Conservation (phyloP, 2,888 invertebrate species). For the Leptopilina drosophilae region DNA sequence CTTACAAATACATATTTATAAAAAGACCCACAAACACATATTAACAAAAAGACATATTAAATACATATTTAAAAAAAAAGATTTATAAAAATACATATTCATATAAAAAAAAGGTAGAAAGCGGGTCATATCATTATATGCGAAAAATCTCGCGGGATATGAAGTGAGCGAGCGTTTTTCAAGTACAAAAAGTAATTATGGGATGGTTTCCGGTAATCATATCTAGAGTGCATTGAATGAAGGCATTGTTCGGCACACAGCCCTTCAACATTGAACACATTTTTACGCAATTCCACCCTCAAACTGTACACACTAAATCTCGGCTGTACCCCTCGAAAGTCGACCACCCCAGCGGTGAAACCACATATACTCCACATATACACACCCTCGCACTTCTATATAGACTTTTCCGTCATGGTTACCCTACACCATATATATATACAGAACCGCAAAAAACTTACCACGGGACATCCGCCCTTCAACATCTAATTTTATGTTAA, state of each 20-base stretch:
- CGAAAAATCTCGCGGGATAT: conserved; percentile 47
- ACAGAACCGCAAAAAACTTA: conserved; percentile 50
- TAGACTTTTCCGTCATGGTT: conserved; percentile 50
- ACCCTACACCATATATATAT: conserved; percentile 40
- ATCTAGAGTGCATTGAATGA: conserved; percentile 76
- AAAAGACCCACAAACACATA: background rate
- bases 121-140: conserved; percentile 50
- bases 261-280: conserved; percentile 71
- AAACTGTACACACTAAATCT: conserved; percentile 53
- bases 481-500: background rate
- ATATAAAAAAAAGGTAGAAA: background rate
- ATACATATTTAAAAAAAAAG: background rate
- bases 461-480: conserved; percentile 46
- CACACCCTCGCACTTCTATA: conserved; percentile 39
- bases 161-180: conserved; percentile 59
- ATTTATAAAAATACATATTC: too few relatives aligned
- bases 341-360: conserved; percentile 55
- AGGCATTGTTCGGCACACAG: conserved; percentile 73
- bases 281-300: conserved; percentile 64
- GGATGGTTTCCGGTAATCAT: conserved; percentile 77
- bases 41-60: too few relatives aligned
- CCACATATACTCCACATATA: conserved; percentile 50
- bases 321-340: conserved; percentile 54
- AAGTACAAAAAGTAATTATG: conserved; percentile 76
- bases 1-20: too few relatives aligned